phyloP scores from a whole-genome alignment of 2,797 vertebrate species.

The Thunnus albacares region DNA sequence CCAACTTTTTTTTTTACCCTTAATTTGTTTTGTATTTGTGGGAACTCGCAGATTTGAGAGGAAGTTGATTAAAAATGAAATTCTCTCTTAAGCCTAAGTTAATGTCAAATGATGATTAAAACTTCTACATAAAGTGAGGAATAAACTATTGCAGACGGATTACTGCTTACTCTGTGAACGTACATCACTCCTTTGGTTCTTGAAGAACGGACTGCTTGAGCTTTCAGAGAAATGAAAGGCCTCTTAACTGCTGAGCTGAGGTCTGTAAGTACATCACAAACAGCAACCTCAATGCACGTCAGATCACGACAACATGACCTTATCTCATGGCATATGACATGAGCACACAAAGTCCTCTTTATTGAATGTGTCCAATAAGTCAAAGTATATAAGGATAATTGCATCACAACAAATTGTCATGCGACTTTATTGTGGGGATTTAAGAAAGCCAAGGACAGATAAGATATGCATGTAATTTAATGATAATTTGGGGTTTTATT shows the following conservation, averaged over 20 bases:
- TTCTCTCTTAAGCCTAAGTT: too few relatives aligned
- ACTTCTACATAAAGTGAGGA: background rate
- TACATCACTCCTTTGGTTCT: background rate
- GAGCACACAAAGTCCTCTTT: background rate
- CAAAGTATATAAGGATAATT: background rate
- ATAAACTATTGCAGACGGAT: background rate
- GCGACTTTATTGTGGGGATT: background rate
- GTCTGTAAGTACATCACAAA: conserved; percentile 4
- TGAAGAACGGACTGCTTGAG: background rate
- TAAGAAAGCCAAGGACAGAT: background rate
- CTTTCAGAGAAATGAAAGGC: background rate
- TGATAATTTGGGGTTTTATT: background rate
- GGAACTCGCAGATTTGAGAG: background rate
- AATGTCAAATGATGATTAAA: background rate
- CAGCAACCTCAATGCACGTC: background rate
- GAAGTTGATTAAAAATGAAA: background rate
- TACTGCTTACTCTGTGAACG: too few relatives aligned
- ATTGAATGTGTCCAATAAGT: background rate
- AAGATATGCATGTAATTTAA: background rate
- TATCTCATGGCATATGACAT: background rate
- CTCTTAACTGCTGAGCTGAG: background rate
- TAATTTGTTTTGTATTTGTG: background rate
- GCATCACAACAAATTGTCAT: background rate
- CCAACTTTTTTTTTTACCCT: too few relatives aligned
- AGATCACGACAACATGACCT: background rate